Conservation (phyloP, 1,140 invertebrate species). For the Latrodectus geometricus region DNA sequence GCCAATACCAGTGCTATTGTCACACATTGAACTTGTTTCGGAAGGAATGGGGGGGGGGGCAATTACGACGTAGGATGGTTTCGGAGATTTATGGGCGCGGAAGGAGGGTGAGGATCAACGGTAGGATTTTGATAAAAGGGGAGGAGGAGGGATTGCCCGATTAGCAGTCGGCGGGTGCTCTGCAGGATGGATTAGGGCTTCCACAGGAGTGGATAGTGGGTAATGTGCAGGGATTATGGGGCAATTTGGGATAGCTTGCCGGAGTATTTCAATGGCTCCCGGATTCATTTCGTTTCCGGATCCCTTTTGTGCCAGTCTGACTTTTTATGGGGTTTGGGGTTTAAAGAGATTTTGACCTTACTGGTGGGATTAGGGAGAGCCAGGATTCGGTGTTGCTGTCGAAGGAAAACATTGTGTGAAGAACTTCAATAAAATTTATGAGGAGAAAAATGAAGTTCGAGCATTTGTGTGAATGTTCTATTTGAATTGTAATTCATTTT, state of each 20-base stretch:
- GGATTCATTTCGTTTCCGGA: neutral
- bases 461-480: too few relatives aligned
- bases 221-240: slow-evolving; percentile 16
- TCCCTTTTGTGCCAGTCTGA: neutral
- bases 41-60: neutral
- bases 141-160: slow-evolving; percentile 12
- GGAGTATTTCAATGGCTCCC: neutral
- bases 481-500: too few relatives aligned
- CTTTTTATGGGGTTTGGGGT: neutral
- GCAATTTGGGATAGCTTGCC: slow-evolving; percentile 8
- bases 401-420: too few relatives aligned
- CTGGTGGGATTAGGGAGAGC: neutral
- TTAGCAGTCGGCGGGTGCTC: slow-evolving; percentile 20
- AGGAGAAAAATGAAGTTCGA: too few relatives aligned
- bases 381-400: neutral
- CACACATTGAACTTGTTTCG: neutral
- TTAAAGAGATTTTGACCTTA: neutral
- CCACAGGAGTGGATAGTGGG: neutral
- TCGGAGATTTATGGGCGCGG: slow-evolving; percentile 30
- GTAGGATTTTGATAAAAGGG: slow-evolving; percentile 17
- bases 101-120: slow-evolving; percentile 27
- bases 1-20: neutral
- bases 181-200: slow-evolving; percentile 4
- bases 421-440: too few relatives aligned
- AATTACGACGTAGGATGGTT: slow-evolving; percentile 14